Evolutionary conservation across 2,888 invertebrate species (phyloP).

Genomic region (Leptopterna dolabrata): DNA sequence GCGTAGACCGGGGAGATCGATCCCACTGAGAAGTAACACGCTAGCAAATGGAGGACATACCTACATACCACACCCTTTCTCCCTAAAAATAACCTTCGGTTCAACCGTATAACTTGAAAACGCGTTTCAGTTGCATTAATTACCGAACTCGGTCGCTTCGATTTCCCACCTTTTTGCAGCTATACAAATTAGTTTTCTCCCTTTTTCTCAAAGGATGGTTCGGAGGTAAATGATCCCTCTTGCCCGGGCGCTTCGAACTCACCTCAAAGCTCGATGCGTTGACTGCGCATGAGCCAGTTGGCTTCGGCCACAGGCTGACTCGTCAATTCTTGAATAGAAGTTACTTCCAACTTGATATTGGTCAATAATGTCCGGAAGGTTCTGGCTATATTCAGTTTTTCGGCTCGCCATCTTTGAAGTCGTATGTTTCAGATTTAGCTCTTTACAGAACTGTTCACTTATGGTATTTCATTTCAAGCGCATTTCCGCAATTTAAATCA

Average conservation of each 20-base stretch:
- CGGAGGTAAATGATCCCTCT: background rate
- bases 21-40: constrained; percentile 52
- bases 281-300: background rate
- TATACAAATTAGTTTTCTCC: too few relatives aligned
- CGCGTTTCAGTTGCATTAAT: too few relatives aligned
- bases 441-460: too few relatives aligned
- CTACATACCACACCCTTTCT: constrained; percentile 30
- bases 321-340: background rate
- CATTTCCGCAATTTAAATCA: too few relatives aligned
- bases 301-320: background rate
- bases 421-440: too few relatives aligned
- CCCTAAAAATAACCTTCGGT: background rate
- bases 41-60: constrained; percentile 53
- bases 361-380: too few relatives aligned
- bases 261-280: background rate
- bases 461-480: too few relatives aligned
- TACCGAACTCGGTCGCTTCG: too few relatives aligned
- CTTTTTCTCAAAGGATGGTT: background rate
- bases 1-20: constrained; percentile 51
- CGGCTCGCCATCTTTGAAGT: too few relatives aligned
- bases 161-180: too few relatives aligned
- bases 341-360: background rate
- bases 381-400: too few relatives aligned
- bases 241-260: background rate
- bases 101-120: too few relatives aligned